Conservation (phyloP, 2,113 vertebrate genomes). For the Atractosteus spatula region DNA sequence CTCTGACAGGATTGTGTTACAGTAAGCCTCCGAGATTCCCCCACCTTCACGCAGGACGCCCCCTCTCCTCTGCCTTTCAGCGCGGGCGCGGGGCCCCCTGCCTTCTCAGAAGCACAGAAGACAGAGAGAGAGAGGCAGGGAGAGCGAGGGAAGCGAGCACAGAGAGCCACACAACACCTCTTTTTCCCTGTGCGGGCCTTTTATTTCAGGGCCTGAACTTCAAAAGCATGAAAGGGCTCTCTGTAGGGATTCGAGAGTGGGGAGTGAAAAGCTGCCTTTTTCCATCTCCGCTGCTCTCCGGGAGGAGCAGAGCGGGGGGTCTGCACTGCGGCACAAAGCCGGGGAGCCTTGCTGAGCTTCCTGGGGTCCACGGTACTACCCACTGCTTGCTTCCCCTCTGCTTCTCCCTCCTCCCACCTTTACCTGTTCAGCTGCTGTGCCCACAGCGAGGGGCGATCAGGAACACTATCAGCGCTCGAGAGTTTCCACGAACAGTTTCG, state of each 20-base stretch:
- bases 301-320: conserved; percentile 37
- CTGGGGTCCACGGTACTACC: no score
- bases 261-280: conserved; percentile 19
- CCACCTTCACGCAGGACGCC: background rate
- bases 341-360: no score
- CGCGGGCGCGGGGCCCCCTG: conserved; percentile 30
- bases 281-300: conserved; percentile 29
- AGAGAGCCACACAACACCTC: no score
- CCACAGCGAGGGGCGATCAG: conserved; percentile 15
- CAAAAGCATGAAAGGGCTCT: no score
- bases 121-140: conserved; percentile 24
- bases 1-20: background rate
- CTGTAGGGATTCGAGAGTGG: no score
- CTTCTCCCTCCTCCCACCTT: background rate
- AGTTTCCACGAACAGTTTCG: no score
- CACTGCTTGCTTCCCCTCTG: conserved; percentile 5
- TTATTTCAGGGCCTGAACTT: no score
- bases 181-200: no score
- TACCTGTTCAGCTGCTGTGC: conserved; percentile 3
- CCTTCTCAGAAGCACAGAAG: conserved; percentile 26
- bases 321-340: conserved; percentile 1
- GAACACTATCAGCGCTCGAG: background rate
- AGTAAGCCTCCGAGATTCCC: background rate
- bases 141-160: background rate
- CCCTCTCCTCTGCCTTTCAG: background rate